Conservation (phyloP, 2,888 invertebrate genomes). For the Drosophila stalkeri region DNA sequence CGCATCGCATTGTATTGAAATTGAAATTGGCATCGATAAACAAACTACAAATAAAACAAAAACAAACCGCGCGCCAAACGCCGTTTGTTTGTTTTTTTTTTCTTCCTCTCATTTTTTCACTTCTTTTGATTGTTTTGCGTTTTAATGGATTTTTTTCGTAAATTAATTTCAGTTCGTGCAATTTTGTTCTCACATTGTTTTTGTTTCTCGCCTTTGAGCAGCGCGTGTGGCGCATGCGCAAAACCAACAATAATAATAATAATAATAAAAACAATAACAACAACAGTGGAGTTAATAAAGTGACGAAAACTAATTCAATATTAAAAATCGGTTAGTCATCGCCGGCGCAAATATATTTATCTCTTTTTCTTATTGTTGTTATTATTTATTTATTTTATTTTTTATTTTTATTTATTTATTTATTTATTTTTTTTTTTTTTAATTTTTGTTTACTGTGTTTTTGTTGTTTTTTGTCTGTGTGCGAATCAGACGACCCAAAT, state of each 20-base stretch:
- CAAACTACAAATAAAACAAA: constrained; percentile 10
- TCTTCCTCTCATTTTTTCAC: constrained; percentile 4
- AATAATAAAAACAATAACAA: too few species aligned
- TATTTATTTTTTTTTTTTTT: neutral
- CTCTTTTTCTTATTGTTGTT: constrained; percentile 9
- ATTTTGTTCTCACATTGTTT: constrained; percentile 2
- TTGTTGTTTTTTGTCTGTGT: neutral
- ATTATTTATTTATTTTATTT: constrained; percentile 3
- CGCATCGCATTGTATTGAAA: constrained; percentile 23
- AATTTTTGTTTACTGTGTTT: too few species aligned
- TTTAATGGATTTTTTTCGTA: constrained; percentile 10
- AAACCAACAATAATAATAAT: neutral
- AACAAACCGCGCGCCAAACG: constrained; percentile 50
- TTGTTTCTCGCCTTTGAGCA: constrained; percentile 7
- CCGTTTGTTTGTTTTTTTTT: constrained; percentile 5
- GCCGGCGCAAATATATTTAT: constrained; percentile 26
- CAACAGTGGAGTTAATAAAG: constrained; percentile 25
- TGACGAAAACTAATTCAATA: constrained; percentile 27
- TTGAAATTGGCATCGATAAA: constrained; percentile 39
- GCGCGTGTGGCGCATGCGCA: constrained; percentile 46
- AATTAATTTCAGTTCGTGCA: constrained; percentile 8
- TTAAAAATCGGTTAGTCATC: constrained; percentile 38
- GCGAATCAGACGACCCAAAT: constrained; percentile 28
- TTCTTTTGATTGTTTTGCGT: constrained; percentile 8
- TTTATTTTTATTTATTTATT: constrained; percentile 5